Evolutionary conservation across 2,888 invertebrate genomes (phyloP), one percentile per base, ranked within the genome.

Genomic region (Oscheius sp.): DNA sequence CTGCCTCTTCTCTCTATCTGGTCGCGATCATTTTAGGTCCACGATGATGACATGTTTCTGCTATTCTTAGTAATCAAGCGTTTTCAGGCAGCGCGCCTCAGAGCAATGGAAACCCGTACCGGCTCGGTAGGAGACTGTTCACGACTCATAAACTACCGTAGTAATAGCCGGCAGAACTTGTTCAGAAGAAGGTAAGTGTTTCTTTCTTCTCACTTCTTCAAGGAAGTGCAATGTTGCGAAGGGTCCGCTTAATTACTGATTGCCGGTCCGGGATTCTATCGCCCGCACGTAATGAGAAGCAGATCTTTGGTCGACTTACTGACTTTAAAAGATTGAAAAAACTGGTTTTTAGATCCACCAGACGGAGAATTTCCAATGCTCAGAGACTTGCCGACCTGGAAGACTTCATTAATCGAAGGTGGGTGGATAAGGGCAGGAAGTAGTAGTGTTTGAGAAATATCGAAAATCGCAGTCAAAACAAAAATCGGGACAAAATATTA

Each of bases 321-420:
- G 42, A 2, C 32, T 66, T 32, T 53, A 32, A 42, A 53, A 37
- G 33, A 48, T 13, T 35, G 42, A 48, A 59, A 32, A 53, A 35
- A 29, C 13, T 4, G 1, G 11, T n/a, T 65, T 77, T 60, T 55
- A 84, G 84, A 63, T 84, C 84, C 2, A 84, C 84, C 0, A 74
- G 84, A 35, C 60, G 84, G 42, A 74, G 84, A 10, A 81, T 84
- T 29, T 84, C 84, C 29, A 84, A 83, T 68, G 84, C 84, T 13
- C 84, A 84, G 73, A 63, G 84, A 33, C 65, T 84, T 29, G 84
- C 84, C 0, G 84, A 84, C 58, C 75, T 84, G n/a, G 83, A 81
- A 58, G 81, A 83, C 21, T 84, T 83, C 71, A 81, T 84, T 73
- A 84, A 83, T 70, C 74, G 80, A 70, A 79, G 84, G 84, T 81